Base-by-base conservation (phyloP, 1,140 invertebrate species). In the Oreohelix idahoensis region DNA sequence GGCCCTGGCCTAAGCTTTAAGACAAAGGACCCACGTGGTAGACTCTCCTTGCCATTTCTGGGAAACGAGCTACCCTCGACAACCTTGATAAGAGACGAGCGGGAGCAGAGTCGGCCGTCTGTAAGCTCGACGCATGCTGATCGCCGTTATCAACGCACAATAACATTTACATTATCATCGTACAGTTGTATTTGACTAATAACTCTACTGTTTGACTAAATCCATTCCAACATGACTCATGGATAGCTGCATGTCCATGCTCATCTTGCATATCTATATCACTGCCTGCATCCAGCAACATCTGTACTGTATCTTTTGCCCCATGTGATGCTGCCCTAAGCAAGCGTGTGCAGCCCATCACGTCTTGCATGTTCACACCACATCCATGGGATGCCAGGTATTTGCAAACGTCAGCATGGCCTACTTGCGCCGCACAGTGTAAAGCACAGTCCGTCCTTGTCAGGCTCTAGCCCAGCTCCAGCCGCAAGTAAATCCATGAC, bases 151-250 rank as follows among this genome's bases (percentile, higher is more conserved):
- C n/a, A n/a, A n/a, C n/a, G n/a, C n/a, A n/a, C n/a, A n/a, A n/a
- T n/a, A n/a, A n/a, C n/a, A n/a, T n/a, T n/a, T n/a, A n/a, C n/a
- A n/a, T n/a, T n/a, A n/a, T n/a, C n/a, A n/a, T n/a, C n/a, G n/a
- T 95, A 4, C 95, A 95, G 69, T 95, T 95, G 66, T 95, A 94
- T 85, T 95, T 94, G 66, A 95, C 94, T 53, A 99, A 94, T 32
- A 96, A 92, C 84, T 96, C 95, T 38, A 97, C 95, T 58, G 96
- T 96, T 74, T 95, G 94, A 90, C 97, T 98, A 92, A 96, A 98
- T 0, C 98, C 97, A 87, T 97, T 96, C 96, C 97, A 98, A 0
- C 97, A 95, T 1, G 97, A 96, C 92, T 98, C 97, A 92, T 99
- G 98, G 10, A 98, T 91, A 2, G 97, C 95, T 49, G 97, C 97